phyloP scores from a whole-genome alignment of 2,888 invertebrate species.

The Laspeyria flexula region DNA sequence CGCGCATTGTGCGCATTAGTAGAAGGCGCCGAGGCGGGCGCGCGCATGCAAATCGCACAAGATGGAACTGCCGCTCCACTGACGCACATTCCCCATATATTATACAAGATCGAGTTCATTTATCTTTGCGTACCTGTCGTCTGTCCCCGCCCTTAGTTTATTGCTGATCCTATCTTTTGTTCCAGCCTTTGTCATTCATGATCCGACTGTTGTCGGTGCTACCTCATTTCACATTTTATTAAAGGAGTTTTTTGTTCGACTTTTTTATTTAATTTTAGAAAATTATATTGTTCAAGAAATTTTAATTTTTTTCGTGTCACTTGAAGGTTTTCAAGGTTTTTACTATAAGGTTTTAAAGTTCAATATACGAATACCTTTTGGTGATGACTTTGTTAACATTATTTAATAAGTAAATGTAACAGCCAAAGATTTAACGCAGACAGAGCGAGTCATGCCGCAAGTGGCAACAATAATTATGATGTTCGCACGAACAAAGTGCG shows the following conservation, averaged over 20 bases:
- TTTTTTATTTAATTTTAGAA: not conserved
- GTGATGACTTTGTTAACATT: too few relatives aligned
- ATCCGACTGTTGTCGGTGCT: conserved; percentile 1
- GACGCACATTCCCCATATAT: not conserved
- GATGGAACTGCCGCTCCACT: not conserved
- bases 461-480: too few relatives aligned
- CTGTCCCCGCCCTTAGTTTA: not conserved
- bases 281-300: not conserved
- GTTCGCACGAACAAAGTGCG: too few relatives aligned
- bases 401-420: too few relatives aligned
- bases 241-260: not conserved
- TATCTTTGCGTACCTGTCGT: not conserved
- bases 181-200: conserved; percentile 2
- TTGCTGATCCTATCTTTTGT: conserved; percentile 7
- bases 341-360: too few relatives aligned
- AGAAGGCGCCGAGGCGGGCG: not conserved
- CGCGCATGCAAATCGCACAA: not conserved
- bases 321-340: not conserved
- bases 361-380: too few relatives aligned
- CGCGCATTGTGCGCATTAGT: not conserved
- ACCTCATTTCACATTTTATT: conserved; percentile 1
- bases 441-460: too few relatives aligned
- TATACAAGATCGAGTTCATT: conserved; percentile 4
- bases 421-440: too few relatives aligned
- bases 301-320: not conserved